A percentile compares a stretch with the other conserved stretches of the same genome.
phyloP scores from a whole-genome alignment of 2,113 vertebrate species.

The Ophthalmolycus amberensis region DNA sequence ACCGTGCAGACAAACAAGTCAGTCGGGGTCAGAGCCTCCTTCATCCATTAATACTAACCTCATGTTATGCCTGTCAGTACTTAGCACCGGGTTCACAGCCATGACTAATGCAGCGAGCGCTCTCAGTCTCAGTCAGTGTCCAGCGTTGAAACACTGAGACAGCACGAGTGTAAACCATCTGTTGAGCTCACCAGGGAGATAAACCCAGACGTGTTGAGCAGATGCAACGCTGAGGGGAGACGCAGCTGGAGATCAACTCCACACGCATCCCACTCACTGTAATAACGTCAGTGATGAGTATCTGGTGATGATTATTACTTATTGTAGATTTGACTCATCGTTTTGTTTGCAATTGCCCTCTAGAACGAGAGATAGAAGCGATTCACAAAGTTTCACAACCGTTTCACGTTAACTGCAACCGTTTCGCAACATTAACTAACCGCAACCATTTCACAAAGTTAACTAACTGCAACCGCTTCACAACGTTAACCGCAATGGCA shows the following conservation, averaged over 20 bases:
- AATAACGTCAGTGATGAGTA: not conserved
- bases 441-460: too few species aligned
- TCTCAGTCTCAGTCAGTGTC: conserved; percentile 16
- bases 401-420: too few species aligned
- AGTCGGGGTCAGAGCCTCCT: conserved; percentile 16
- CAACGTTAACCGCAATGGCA: too few species aligned
- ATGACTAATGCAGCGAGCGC: conserved; percentile 39
- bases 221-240: not conserved
- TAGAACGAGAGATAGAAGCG: not conserved
- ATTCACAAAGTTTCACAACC: too few species aligned
- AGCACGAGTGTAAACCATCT: conserved; percentile 25
- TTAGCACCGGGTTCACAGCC: conserved; percentile 19
- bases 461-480: too few species aligned
- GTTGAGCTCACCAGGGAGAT: not conserved
- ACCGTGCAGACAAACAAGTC: conserved; percentile 32
- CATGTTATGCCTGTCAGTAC: conserved; percentile 38
- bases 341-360: not conserved
- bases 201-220: not conserved
- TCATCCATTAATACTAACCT: conserved; percentile 48
- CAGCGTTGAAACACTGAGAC: conserved; percentile 16
- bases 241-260: too few species aligned
- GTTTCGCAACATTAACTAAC: too few species aligned
- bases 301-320: not conserved
- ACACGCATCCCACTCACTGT: not conserved
- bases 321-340: not conserved